These are phyloP conservation scores for Crotalus horridus DNA, from an alignment of 2,113 vertebrate species.

Conservation along the genomic window DNA sequence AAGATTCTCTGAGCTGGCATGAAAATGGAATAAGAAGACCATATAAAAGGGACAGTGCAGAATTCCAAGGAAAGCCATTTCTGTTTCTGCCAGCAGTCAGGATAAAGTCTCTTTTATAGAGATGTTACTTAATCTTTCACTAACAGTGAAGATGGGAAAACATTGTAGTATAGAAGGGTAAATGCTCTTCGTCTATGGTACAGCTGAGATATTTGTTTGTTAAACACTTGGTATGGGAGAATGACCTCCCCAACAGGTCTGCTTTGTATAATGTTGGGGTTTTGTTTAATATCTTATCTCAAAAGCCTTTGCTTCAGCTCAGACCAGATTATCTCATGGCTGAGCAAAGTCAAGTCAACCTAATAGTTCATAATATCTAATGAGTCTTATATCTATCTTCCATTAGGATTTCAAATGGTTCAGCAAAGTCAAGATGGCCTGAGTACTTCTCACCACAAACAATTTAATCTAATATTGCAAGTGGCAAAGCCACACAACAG, in stretches of 20 bases:
- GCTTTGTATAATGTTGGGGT: not conserved
- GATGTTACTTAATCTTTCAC: not conserved
- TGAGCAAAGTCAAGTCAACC: not conserved
- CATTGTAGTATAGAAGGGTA: not conserved
- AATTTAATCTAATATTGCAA: not conserved
- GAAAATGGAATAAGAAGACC: not conserved
- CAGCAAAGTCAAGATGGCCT: not conserved
- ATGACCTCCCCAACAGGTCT: not conserved
- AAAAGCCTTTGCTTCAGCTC: not conserved
- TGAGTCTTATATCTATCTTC: not conserved
- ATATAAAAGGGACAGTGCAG: not conserved
- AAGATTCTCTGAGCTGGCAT: not conserved
- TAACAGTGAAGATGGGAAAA: not conserved
- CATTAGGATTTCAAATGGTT: not conserved
- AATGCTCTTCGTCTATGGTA: not conserved
- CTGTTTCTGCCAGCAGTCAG: not conserved
- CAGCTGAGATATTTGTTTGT: not conserved
- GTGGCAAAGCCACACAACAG: not conserved
- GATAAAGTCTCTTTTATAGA: not conserved
- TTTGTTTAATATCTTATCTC: not conserved
- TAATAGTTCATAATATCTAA: not conserved
- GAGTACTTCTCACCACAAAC: not conserved
- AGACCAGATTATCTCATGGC: not conserved
- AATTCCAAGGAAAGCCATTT: not conserved
- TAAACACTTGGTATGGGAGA: not conserved